Conservation (phyloP, 2,113 vertebrate genomes). For the Oplegnathus fasciatus region DNA sequence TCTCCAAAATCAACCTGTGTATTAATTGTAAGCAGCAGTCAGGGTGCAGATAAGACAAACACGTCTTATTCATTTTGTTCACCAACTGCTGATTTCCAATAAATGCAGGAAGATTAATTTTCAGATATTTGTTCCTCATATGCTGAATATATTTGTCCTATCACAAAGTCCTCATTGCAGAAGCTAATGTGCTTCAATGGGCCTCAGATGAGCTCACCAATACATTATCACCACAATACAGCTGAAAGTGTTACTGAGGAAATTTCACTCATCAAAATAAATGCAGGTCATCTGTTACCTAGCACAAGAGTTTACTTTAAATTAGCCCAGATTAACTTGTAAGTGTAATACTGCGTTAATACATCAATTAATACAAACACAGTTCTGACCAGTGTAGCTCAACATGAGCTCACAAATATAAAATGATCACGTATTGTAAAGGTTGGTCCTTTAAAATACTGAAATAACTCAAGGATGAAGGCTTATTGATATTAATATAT, state of each 20-base stretch:
- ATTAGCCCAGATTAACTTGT: constrained; percentile 8
- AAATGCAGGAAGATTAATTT: constrained; percentile 5
- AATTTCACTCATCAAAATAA: constrained; percentile 20
- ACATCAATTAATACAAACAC: constrained; percentile 17
- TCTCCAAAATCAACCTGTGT: not conserved
- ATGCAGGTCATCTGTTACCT: constrained; percentile 26
- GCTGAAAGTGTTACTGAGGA: constrained; percentile 9
- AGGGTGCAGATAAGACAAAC: not conserved
- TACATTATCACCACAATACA: not conserved
- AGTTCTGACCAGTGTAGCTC: not conserved
- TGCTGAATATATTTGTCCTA: not conserved
- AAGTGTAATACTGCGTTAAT: not conserved
- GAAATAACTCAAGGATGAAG: not conserved
- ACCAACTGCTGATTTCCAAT: constrained; percentile 19
- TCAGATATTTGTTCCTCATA: not conserved
- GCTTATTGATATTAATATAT: constrained; percentile 2
- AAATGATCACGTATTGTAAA: not conserved
- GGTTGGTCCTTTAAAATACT: not conserved
- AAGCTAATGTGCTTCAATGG: not conserved
- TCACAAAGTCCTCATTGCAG: not conserved
- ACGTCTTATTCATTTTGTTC: not conserved
- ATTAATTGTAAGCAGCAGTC: not conserved
- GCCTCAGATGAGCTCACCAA: constrained; percentile 10
- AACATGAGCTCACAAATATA: not conserved
- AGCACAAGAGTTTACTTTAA: not conserved